These are phyloP conservation scores for Chrysocyon brachyurus DNA, from an alignment of 2,797 vertebrate species.

Conservation along the genomic window DNA sequence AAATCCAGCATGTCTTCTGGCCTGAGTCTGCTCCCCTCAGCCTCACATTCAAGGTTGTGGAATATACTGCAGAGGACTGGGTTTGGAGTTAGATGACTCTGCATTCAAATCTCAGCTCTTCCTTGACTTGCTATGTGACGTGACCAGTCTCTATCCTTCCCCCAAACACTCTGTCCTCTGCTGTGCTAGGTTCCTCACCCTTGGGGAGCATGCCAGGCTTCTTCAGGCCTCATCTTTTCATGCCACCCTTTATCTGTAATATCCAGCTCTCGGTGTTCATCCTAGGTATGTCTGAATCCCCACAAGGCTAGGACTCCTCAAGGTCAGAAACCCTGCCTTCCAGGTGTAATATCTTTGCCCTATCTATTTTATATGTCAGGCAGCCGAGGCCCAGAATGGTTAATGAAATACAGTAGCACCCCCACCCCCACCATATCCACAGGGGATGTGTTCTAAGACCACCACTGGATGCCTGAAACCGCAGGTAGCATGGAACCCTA, in stretches of 20 bases:
- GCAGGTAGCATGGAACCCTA: neutral
- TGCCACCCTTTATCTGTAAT: neutral
- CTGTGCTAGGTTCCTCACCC: neutral
- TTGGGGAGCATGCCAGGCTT: slow-evolving; percentile 37
- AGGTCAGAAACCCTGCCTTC: neutral
- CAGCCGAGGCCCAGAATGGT: neutral
- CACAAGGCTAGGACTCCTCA: neutral
- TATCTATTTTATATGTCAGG: neutral
- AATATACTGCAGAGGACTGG: neutral
- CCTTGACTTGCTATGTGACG: neutral
- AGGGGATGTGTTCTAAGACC: neutral
- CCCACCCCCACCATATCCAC: neutral
- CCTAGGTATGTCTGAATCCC: neutral
- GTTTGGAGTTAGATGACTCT: neutral
- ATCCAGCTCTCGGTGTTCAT: neutral
- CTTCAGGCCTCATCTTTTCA: neutral
- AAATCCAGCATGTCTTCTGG: neutral
- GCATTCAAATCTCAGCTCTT: neutral
- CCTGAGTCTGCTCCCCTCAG: neutral
- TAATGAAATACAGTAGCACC: neutral
- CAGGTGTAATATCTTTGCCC: neutral
- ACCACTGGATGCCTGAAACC: neutral
- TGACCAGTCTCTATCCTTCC: neutral
- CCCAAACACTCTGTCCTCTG: neutral
- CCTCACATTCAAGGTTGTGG: neutral